Base-by-base conservation (phyloP, 2,113 vertebrate genomes). In the Thryonomys swinderianus region DNA sequence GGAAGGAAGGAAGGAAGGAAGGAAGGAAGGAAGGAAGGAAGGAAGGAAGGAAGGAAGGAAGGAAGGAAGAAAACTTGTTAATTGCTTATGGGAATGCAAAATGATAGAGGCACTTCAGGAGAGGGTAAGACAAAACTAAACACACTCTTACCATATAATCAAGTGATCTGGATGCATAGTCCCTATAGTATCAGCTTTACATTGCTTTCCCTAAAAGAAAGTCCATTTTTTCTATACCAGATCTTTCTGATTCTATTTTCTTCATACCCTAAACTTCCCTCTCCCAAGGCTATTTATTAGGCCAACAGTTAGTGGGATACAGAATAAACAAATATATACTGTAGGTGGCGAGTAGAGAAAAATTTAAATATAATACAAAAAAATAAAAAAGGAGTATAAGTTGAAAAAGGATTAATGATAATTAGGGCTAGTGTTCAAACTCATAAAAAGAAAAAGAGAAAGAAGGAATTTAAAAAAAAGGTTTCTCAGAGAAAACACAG, bases 391-490 rank as follows among this genome's bases (percentile, higher is more conserved):
- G 32, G 18, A 85, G 37, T 85, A 69, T 78, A 69, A 76, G 30
- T 3, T 45, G 57, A 93, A 23, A n/a, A 81, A 78, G 32, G 42
- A 78, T 25, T 66, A 79, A 37, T 51, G 30, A 88, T 34, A 84
- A 93, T 55, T 86, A 71, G 16, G 23, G 27, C 53, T 81, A 85
- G 67, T 81, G 32, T 82, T 76, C 67, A 30, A 90, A 82, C 37
- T 87, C 27, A 59, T 82, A 51, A 51, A 66, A 81, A 51, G 10
- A 66, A 81, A 71, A 67, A 62, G 11, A 27, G 1, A 4, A 76
- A n/a, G n/a, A 64, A 71, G 20, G 32, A n/a, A 66, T 83, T n/a
- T n/a, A n/a, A n/a, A 86, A 57, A 95, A 92, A 37, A 73, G 21
- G 37, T 73, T 73, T 48, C 8, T 76, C 32, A 48, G 20, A 90